A percentile compares a stretch with the other conserved stretches of the same genome.
These are phyloP conservation scores for Heterodera carotae DNA, from an alignment of 1,140 invertebrate genomes.

Conservation along the genomic window DNA sequence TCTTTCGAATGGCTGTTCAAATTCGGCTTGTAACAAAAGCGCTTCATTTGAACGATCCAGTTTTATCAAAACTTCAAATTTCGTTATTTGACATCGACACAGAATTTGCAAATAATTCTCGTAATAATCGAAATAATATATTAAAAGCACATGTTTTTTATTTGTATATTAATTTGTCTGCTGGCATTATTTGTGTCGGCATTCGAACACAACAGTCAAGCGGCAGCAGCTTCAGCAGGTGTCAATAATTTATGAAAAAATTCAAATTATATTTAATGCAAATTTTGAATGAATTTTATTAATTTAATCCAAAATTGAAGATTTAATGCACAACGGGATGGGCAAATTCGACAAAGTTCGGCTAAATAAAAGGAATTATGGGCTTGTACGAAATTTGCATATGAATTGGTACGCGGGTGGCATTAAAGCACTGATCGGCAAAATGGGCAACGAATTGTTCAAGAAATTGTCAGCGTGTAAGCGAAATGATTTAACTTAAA, in stretches of 20 bases:
- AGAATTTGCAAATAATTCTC: no score
- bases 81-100: no score
- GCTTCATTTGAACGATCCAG: background rate
- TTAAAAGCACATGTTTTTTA: no score
- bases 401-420: conserved; percentile 35
- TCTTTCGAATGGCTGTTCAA: background rate
- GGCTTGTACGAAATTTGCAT: conserved; percentile 29
- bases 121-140: no score
- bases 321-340: conserved; percentile 6
- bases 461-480: background rate
- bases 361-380: conserved; percentile 35
- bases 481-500: background rate
- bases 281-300: background rate
- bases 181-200: background rate
- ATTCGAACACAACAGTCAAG: background rate
- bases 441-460: conserved; percentile 6
- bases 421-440: conserved; percentile 30
- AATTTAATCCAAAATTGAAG: no score
- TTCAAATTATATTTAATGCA: background rate
- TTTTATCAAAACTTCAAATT: background rate
- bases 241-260: no score
- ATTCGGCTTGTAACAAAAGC: background rate
- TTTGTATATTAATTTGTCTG: background rate
- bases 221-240: background rate
- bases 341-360: conserved; percentile 38